Conservation (phyloP, 1,140 invertebrate species). For the Lasioglossum baleicum region DNA sequence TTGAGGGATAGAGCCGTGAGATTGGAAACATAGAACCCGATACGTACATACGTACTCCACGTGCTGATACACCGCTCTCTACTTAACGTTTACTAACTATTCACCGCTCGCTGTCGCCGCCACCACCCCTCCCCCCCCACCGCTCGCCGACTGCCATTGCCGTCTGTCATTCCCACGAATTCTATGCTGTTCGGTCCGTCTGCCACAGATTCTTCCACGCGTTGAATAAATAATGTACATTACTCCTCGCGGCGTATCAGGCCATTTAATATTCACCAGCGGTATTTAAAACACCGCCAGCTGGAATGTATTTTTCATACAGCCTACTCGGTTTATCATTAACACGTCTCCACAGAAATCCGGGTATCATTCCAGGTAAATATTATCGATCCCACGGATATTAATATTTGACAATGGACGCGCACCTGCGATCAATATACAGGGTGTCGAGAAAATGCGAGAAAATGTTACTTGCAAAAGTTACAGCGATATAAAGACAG, state of each 20-base stretch:
- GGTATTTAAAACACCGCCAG: background rate
- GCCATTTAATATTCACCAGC: background rate
- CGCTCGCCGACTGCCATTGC: background rate
- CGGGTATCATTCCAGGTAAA: too few species aligned
- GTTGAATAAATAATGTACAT: slow-evolving; percentile 23
- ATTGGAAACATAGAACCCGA: slow-evolving; percentile 50
- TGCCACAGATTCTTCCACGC: background rate
- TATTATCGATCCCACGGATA: too few species aligned
- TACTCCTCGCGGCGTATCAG: background rate
- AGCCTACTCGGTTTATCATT: background rate
- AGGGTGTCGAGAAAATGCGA: too few species aligned
- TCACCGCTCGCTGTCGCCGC: slow-evolving; percentile 36
- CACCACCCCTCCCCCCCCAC: too few species aligned
- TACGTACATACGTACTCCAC: slow-evolving; percentile 56
- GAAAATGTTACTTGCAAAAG: too few species aligned
- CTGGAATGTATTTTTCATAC: background rate
- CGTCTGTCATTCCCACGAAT: slow-evolving; percentile 25
- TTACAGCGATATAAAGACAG: too few species aligned
- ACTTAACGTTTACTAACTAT: slow-evolving; percentile 67
- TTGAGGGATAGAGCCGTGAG: slow-evolving; percentile 28
- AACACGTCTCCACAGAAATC: background rate
- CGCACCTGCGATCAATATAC: too few species aligned
- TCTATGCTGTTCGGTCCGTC: background rate
- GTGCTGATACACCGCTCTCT: slow-evolving; percentile 58
- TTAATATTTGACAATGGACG: too few species aligned